These are phyloP conservation scores for Meloidogyne chitwoodi DNA, from an alignment of 1,140 invertebrate species.

Conservation along the genomic window DNA sequence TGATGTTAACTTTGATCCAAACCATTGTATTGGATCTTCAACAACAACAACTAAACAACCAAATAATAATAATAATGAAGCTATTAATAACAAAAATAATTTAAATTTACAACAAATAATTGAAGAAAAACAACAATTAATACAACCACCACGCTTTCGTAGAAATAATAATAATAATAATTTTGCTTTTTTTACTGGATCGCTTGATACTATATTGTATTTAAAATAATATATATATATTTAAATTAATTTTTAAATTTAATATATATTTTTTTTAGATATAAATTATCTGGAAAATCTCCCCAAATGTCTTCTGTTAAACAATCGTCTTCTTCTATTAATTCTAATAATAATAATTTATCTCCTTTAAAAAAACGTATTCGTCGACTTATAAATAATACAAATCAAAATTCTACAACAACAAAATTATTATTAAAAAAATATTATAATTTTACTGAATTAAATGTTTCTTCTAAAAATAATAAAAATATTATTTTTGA, in stretches of 20 bases:
- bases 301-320: no score
- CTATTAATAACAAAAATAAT: neutral
- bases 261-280: no score
- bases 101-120: neutral
- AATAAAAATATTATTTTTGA: slow-evolving; percentile 7
- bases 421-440: no score
- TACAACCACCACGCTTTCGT: neutral
- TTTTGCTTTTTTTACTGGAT: neutral
- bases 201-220: neutral
- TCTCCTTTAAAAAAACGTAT: no score
- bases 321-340: no score
- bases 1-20: slow-evolving; percentile 40
- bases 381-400: neutral
- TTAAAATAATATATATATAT: no score
- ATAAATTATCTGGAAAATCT: no score
- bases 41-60: neutral
- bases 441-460: slow-evolving; percentile 22
- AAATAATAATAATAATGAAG: neutral
- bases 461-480: slow-evolving; percentile 23
- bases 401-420: slow-evolving; percentile 60
- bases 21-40: slow-evolving; percentile 22
- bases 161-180: neutral
- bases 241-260: no score
- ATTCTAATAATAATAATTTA: no score
- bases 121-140: neutral